Evolutionary conservation across 2,113 vertebrate species (phyloP).

Genomic region (Athene noctua): DNA sequence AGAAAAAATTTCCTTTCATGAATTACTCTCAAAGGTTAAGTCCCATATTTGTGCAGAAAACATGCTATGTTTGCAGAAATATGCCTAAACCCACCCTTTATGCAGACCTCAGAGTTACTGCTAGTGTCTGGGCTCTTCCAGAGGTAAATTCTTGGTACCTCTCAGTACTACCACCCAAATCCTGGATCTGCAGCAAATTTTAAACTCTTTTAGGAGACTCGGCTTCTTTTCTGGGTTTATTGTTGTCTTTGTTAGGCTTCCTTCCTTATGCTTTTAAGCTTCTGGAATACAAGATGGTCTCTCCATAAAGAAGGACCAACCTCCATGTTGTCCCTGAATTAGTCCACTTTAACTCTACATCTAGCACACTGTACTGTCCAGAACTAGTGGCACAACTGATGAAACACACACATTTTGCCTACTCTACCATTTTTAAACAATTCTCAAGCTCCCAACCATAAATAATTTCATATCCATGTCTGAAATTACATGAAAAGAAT

Average conservation of each 20-base stretch:
- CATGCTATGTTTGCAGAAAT: neutral
- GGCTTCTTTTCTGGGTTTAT: neutral
- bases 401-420: neutral
- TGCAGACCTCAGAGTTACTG: neutral
- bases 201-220: neutral
- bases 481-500: neutral
- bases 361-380: rapidly evolving
- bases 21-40: neutral
- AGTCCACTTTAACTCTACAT: neutral
- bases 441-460: neutral
- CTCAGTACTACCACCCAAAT: neutral
- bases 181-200: neutral
- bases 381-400: neutral
- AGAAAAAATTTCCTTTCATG: neutral
- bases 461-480: neutral
- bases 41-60: neutral
- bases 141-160: neutral
- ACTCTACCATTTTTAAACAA: neutral
- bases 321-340: neutral
- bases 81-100: rapidly evolving
- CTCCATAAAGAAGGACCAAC: neutral
- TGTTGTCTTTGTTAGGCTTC: neutral
- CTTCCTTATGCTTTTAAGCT: neutral
- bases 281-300: neutral
- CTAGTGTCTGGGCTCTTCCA: neutral